Conservation (phyloP, 1,140 invertebrate species). For the Nephotettix cincticeps region DNA sequence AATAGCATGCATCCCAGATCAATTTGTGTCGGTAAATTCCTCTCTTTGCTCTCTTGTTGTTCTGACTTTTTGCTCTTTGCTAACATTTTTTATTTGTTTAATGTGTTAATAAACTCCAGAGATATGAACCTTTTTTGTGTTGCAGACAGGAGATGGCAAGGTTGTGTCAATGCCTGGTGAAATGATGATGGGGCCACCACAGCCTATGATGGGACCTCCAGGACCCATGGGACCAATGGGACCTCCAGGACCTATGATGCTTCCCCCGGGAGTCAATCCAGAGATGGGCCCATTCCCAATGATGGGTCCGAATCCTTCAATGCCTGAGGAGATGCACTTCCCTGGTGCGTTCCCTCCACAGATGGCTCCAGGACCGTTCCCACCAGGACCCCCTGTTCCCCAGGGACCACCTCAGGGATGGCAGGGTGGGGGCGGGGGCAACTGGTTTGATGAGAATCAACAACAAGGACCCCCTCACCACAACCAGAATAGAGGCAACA, state of each 20-base stretch:
- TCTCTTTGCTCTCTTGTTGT: neutral
- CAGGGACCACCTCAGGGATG: slow-evolving; percentile 1
- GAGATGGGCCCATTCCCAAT: neutral
- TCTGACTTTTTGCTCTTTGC: no score
- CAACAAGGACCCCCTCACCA: slow-evolving; percentile 1
- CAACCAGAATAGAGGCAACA: slow-evolving; percentile 6
- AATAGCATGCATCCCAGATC: no score
- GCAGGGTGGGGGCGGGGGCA: neutral
- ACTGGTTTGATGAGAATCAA: neutral
- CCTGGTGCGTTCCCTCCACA: slow-evolving; percentile 1
- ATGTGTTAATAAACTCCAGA: neutral
- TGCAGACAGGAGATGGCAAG: slow-evolving; percentile 24
- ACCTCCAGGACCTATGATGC: slow-evolving; percentile 4
- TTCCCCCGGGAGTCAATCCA: neutral
- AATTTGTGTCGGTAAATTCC: no score
- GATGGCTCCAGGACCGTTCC: neutral
- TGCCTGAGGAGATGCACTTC: neutral
- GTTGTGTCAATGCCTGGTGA: slow-evolving; percentile 1
- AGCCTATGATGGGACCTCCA: neutral
- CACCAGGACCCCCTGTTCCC: neutral
- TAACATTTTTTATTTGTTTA: neutral
- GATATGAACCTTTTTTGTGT: neutral
- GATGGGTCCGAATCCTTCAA: neutral
- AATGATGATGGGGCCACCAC: neutral
- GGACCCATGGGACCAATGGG: slow-evolving; percentile 11